Base-by-base conservation (phyloP, 1,140 invertebrate genomes). In the Heliconius melpomene region DNA sequence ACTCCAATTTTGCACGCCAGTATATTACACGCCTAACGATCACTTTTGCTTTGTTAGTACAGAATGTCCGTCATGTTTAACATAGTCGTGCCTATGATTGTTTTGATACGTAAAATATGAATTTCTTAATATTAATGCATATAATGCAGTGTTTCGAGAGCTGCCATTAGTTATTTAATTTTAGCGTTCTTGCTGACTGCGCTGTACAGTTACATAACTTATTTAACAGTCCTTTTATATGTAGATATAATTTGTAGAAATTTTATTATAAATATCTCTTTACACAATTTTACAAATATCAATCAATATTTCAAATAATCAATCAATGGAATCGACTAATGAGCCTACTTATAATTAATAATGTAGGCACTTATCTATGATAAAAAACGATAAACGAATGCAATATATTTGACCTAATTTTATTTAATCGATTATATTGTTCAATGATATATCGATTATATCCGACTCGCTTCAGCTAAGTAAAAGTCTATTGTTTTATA, bases 1-100 rank as follows among this genome's bases (percentile, higher is more conserved):
- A 86, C 54, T 81, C 81, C 83, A 85, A 86, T 84, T 85, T 84
- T 78, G 81, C 85, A 85, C 84, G 82, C 81, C 70, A 82, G 50
- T 72, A 40, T 54, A 77, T 77, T 50, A 77, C 36, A 77, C 26
- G 70, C 32, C 75, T 77, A 81, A 75, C 76, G 79, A 80, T 80
- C 75, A 50, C 18, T 72, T 50, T 52, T 32, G 66, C 23, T 77
- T 52, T 77, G 66, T 77, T 77, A 71, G 57, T 71, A 7, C 11
- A 9, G 75, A 23, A 26, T 36, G 60, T 46, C n/a, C 54, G 23
- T 66, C 60, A 50, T 38, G 54, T 23, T 72, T 38, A 54, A 70
- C 40, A 72, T 72, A 72, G 70, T 78, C 76, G 70, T 78, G 76
- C 76, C 26, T 72, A 40, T 72, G 76, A 78, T 78, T 72, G 50